Percentiles rank a stretch among this genome's conserved stretches.
phyloP scores from a whole-genome alignment of 92 coral and sea anemone species.

The Zoanthus sociatus region DNA sequence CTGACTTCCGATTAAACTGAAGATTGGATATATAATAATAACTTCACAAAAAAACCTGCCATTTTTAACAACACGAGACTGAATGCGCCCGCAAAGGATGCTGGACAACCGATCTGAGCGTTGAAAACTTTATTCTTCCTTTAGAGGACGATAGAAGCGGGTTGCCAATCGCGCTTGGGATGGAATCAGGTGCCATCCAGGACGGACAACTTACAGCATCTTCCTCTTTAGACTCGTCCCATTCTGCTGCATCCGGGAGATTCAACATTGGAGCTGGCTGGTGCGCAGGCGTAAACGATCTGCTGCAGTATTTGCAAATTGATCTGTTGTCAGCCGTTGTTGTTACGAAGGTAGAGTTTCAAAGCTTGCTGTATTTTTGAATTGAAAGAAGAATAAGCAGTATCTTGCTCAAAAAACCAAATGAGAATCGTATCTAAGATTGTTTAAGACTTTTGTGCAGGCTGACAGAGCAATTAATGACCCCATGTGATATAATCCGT shows the following conservation, averaged over 20 bases:
- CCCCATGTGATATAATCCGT: no score
- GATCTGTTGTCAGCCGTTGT: slow-evolving; percentile 36
- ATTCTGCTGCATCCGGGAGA: slow-evolving; percentile 48
- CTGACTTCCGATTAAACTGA: no score
- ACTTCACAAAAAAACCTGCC: no score
- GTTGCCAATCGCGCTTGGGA: slow-evolving; percentile 40
- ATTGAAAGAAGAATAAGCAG: not conserved
- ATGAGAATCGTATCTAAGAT: not conserved
- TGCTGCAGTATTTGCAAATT: slow-evolving; percentile 50
- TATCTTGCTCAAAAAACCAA: not conserved
- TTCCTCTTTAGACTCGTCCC: not conserved
- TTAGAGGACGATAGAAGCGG: not conserved
- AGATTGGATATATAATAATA: no score
- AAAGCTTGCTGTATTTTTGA: not conserved
- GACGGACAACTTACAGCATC: slow-evolving; percentile 61
- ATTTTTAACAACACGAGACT: no score
- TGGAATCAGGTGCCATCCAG: slow-evolving; percentile 54
- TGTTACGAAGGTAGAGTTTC: slow-evolving; percentile 38
- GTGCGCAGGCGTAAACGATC: slow-evolving; percentile 46
- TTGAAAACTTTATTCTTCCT: not conserved
- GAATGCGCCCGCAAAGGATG: no score
- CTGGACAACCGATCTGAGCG: no score
- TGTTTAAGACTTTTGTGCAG: no score
- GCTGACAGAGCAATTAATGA: no score
- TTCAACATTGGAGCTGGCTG: slow-evolving; percentile 50